Base-by-base conservation (phyloP, 2,113 vertebrate genomes). In the Chionomys nivalis region DNA sequence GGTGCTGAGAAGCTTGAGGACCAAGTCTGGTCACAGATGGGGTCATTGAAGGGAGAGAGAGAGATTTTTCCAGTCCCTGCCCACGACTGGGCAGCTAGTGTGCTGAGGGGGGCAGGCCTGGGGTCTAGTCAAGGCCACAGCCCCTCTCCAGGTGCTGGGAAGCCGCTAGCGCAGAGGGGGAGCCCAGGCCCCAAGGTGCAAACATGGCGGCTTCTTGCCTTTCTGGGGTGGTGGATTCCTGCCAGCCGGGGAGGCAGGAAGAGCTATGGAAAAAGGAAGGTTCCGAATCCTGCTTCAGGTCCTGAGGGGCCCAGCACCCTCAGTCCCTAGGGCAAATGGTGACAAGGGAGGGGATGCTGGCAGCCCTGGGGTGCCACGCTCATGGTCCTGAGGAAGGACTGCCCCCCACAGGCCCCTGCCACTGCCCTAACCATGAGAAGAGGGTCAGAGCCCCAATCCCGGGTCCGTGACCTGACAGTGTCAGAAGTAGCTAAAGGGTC, bases 121-220 rank as follows among this genome's bases (percentile, higher is more conserved):
- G 85, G 91, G 39, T 73, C 61, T 58, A 39, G 33, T 61, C 85
- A 52, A 92, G 87, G 63, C 58, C 61, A 7, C 52, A 61, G 39
- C 61, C 73, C 58, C 77, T 94, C 55, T 79, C 81, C 73, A 55
- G 70, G 75, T 39, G 13, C 76, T 52, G 0, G 44, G 87, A 83
- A 85, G 76, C 72, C 5, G 0, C 19, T 12, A 65, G 68, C 58
- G 58, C 36, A 79, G 90, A 89, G 87, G 75, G 94, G 93, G 75
- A 92, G 92, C 90, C 96, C 94, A 94, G 92, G 85, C 92, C 96
- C 94, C 94, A 81, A 63, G 90, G 73, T 73, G 86, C 86, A 61
- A 33, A 44, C 3, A 52, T 24, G 52, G 39, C 23, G 1, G 87
- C 58, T 88, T 90, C 65, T 94, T 83, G 87, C 39, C 79, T 88